phyloP scores from a whole-genome alignment of 2,113 vertebrate genomes.

The Chlorodrepanis virens region DNA sequence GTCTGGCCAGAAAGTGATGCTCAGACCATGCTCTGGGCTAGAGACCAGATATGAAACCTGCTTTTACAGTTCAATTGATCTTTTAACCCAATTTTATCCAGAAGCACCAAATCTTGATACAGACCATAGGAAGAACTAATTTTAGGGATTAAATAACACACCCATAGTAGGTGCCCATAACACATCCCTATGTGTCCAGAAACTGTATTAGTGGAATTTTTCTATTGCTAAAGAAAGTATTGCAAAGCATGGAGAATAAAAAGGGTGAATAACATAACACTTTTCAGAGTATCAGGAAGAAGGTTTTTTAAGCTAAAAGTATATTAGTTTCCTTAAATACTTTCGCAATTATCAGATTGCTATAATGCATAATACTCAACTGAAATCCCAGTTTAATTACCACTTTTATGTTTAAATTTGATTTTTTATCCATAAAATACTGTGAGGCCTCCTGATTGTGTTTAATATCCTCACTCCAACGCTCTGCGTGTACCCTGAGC shows the following conservation, averaged over 20 bases:
- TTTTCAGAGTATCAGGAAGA: not conserved
- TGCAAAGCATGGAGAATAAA: not conserved
- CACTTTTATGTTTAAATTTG: not conserved
- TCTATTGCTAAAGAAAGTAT: not conserved
- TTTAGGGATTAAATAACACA: not conserved
- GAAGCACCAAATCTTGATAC: not conserved
- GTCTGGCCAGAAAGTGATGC: not conserved
- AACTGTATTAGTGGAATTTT: not conserved
- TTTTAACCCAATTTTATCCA: not conserved
- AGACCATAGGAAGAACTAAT: not conserved
- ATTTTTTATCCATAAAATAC: not conserved
- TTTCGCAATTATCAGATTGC: not conserved
- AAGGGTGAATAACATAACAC: not conserved
- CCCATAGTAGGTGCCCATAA: fast-evolving
- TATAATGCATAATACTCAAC: not conserved
- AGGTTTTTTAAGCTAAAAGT: not conserved
- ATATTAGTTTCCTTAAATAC: not conserved
- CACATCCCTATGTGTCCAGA: not conserved
- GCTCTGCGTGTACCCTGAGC: conserved; percentile 8
- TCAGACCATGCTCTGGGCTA: not conserved
- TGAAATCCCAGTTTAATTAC: conserved; percentile 17
- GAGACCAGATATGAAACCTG: not conserved
- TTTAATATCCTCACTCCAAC: conserved; percentile 4
- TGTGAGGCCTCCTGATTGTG: not conserved
- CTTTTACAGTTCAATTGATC: not conserved